Evolutionary conservation across 2,113 vertebrate genomes (phyloP).

Genomic region (Stegostoma tigrinum): DNA sequence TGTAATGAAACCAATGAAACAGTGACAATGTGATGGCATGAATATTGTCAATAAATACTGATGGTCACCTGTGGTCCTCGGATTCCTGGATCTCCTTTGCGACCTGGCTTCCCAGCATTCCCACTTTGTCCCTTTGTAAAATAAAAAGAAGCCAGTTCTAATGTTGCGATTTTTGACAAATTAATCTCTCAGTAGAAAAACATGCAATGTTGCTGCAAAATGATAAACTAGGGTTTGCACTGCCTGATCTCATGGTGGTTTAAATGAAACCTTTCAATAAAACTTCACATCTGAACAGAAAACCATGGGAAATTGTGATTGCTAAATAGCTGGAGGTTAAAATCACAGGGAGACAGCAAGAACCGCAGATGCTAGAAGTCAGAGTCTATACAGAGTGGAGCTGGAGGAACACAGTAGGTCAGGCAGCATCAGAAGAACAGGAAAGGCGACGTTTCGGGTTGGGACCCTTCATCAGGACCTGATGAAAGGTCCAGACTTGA

Average conservation of each 20-base stretch:
- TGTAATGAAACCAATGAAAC: not conserved
- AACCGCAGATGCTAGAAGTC: too few relatives aligned
- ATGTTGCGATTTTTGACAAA: not conserved
- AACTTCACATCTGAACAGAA: not conserved
- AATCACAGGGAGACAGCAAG: too few relatives aligned
- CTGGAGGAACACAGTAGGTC: too few relatives aligned
- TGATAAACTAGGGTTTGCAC: not conserved
- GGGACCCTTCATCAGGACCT: too few relatives aligned
- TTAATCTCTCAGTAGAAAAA: not conserved
- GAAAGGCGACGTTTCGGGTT: too few relatives aligned
- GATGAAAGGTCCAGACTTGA: too few relatives aligned
- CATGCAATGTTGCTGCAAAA: not conserved
- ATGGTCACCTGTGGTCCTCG: conserved; percentile 40
- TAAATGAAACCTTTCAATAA: not conserved
- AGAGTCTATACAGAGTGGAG: too few relatives aligned
- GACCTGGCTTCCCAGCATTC: conserved; percentile 9
- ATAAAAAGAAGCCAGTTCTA: not conserved
- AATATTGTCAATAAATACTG: not conserved
- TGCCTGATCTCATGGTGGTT: not conserved
- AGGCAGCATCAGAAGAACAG: too few relatives aligned
- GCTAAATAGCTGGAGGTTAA: not conserved
- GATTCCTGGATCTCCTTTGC: conserved; percentile 36
- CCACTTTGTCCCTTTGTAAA: conserved; percentile 38
- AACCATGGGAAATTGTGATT: not conserved
- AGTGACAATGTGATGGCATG: not conserved